Evolutionary conservation across 2,888 invertebrate genomes (phyloP).

Genomic region (Metallyticus violacea): DNA sequence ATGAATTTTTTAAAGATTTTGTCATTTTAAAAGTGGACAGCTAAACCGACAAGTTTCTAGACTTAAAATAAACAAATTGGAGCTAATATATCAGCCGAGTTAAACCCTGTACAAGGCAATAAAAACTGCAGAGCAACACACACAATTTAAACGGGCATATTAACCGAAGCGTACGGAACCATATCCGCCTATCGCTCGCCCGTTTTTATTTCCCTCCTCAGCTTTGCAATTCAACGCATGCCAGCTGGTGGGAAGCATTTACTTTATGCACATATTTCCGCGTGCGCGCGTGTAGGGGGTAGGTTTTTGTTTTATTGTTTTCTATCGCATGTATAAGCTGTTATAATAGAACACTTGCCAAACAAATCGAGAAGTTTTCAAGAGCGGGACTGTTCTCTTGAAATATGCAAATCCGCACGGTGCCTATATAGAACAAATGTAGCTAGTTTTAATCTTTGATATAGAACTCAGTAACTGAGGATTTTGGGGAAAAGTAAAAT

Average conservation of each 20-base stretch:
- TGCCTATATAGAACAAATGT: not conserved
- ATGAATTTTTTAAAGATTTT: no score
- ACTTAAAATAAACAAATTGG: not conserved
- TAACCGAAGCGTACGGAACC: not conserved
- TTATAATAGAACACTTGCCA: not conserved
- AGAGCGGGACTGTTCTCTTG: not conserved
- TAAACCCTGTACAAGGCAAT: not conserved
- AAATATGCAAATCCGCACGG: not conserved
- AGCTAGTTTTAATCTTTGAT: not conserved
- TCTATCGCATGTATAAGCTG: not conserved
- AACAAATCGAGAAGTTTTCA: not conserved
- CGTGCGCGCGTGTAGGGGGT: no score
- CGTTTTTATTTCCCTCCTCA: not conserved
- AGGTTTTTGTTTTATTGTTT: not conserved
- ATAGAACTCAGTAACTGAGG: no score
- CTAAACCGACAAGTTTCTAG: no score
- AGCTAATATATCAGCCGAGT: not conserved
- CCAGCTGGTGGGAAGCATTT: not conserved
- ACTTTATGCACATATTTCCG: not conserved
- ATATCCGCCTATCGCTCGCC: not conserved
- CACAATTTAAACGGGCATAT: not conserved
- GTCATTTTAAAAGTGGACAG: no score
- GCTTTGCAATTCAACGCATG: not conserved
- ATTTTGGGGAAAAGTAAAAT: no score
- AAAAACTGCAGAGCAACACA: not conserved